Conservation (phyloP, 2,797 vertebrate genomes). For the Hyperoplus immaculatus region DNA sequence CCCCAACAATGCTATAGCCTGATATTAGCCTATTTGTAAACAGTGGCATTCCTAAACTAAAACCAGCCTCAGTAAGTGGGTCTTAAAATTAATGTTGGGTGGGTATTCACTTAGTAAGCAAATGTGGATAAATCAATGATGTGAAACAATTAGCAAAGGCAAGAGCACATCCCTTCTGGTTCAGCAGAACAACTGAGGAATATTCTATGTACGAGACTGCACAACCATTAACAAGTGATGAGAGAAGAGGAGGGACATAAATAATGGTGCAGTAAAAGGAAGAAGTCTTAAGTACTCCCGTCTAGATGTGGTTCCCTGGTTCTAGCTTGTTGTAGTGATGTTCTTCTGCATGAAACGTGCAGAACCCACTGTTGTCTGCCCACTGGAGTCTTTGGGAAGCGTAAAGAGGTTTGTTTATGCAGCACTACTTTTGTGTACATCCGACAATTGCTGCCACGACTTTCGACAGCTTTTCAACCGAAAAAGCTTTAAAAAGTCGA, state of each 20-base stretch:
- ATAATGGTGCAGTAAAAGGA: background rate
- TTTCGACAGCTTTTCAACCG: background rate
- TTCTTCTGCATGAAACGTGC: background rate
- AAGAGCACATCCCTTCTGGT: background rate
- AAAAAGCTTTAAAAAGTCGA: background rate
- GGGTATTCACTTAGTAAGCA: background rate
- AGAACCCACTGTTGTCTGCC: slow-evolving; percentile 43
- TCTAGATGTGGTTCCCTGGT: background rate
- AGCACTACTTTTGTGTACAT: slow-evolving; percentile 84
- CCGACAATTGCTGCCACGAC: slow-evolving; percentile 64
- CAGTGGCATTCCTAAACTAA: background rate
- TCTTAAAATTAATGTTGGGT: background rate
- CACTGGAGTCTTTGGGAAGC: slow-evolving; percentile 66
- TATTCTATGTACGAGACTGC: background rate
- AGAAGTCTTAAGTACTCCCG: background rate
- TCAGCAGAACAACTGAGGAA: background rate
- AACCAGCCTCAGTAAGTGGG: background rate
- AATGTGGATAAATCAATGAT: background rate
- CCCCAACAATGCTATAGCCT: background rate
- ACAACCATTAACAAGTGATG: background rate
- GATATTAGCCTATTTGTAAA: too few relatives aligned
- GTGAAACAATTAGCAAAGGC: background rate
- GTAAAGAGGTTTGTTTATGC: slow-evolving; percentile 83
- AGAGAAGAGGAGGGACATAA: background rate
- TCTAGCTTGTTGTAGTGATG: slow-evolving; percentile 3